Evolutionary conservation across 2,888 invertebrate species (phyloP).

Genomic region (Atrina japonica): DNA sequence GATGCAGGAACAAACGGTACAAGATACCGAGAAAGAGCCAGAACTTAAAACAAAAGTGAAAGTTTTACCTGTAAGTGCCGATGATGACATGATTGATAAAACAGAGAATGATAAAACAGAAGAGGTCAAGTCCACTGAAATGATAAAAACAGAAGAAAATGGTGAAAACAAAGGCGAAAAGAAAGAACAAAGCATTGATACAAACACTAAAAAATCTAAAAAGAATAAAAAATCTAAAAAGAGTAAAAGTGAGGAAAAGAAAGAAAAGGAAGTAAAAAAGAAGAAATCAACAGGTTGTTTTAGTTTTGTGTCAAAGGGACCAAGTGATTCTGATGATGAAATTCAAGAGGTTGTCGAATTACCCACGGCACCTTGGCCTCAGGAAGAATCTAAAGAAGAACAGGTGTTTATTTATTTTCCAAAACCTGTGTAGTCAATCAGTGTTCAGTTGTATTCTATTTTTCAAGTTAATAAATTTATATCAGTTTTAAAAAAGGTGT

Average conservation of each 20-base stretch:
- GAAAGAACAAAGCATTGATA: not conserved
- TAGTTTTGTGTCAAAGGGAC: conserved; percentile 14
- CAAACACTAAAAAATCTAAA: conserved; percentile 9
- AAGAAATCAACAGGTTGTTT: conserved; percentile 38
- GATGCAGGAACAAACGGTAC: no score
- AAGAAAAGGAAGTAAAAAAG: conserved; percentile 23
- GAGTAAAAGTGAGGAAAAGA: conserved; percentile 16
- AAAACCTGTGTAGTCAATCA: no score
- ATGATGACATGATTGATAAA: no score
- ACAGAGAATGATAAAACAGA: not conserved
- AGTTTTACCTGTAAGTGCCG: no score
- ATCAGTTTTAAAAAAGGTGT: no score
- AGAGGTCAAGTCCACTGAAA: not conserved
- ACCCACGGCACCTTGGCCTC: conserved; percentile 32
- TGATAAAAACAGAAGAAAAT: not conserved
- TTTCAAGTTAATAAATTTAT: no score
- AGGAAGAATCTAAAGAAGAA: conserved; percentile 24
- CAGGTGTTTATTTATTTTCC: no score
- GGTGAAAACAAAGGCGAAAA: not conserved
- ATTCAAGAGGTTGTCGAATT: conserved; percentile 34
- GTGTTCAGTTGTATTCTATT: not conserved
- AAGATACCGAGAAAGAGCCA: conserved; percentile 3
- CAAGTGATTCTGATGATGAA: conserved; percentile 19
- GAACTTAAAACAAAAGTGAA: no score
- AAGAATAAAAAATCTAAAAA: conserved; percentile 8